Base-by-base conservation (phyloP, 1,140 invertebrate genomes). In the Drosophila willistoni region DNA sequence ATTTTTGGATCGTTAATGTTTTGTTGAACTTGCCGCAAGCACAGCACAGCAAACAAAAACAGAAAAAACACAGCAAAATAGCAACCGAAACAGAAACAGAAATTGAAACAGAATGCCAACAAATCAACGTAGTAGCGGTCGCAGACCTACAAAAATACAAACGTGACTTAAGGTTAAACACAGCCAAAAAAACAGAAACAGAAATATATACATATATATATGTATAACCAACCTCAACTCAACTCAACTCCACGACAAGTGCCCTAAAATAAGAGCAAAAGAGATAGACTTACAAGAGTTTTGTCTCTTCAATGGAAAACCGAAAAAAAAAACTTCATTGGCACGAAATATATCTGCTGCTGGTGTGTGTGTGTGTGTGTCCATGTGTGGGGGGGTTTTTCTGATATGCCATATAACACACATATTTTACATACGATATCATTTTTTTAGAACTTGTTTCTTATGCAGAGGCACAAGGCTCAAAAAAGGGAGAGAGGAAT, bases 131-230 rank as follows among this genome's bases (percentile, higher is more conserved):
- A 60, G 55, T 66, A 80, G 70, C 83, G 76, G 75, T 86, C 82
- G 79, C 83, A 82, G 84, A 87, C 84, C 77, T 71, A 89, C 80
- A 72, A 78, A 83, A 84, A 87, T 57, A 54, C 75, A 87, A 89
- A 89, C 84, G 84, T 89, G 84, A 89, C 84, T 86, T 86, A 67
- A 71, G 83, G 76, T 81, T 87, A 70, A 82, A 77, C 79, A 71
- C 14, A 36, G 14, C 44, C 44, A 64, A 39, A 55, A 59, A 34
- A 36, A 36, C 2, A 29, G 12, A 70, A 62, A 36, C 34, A 36
- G 22, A 25, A 22, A 34, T 34, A 34, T 34, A 34, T 36, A 36
- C 12, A 36, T 5, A 29, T 29, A 6, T 29, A 7, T 6, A 29
- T 29, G 29, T 29, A 29, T 36, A 36, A 22, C 44, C 44, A 51